Evolutionary conservation across 2,888 invertebrate species (phyloP).

Genomic region (Beris chalybata): DNA sequence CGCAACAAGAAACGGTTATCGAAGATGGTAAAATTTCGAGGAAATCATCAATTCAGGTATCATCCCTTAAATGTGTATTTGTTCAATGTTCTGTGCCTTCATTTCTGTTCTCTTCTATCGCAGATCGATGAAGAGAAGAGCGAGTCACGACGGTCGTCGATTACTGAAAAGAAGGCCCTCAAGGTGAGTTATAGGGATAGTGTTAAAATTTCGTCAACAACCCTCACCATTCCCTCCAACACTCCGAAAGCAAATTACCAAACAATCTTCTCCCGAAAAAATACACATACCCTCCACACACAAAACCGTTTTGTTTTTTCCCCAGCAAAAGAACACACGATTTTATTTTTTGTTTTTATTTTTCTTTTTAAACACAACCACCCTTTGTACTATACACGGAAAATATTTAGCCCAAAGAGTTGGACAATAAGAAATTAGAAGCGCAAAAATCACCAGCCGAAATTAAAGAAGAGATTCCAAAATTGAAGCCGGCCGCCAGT

Average conservation of each 20-base stretch:
- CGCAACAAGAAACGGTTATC: constrained; percentile 42
- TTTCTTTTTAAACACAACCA: constrained; percentile 5
- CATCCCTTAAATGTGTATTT: background rate
- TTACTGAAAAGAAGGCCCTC: constrained; percentile 49
- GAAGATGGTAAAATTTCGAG: constrained; percentile 47
- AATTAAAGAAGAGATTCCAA: constrained; percentile 63
- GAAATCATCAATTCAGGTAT: constrained; percentile 46
- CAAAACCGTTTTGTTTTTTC: background rate
- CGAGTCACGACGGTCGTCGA: constrained; percentile 49
- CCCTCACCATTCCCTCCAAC: too few relatives aligned
- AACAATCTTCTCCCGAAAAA: background rate
- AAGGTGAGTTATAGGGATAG: constrained; percentile 45
- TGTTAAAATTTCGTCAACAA: too few relatives aligned
- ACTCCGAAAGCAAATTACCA: too few relatives aligned
- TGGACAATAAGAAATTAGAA: constrained; percentile 47
- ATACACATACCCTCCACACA: background rate
- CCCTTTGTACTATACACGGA: background rate
- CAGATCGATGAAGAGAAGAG: constrained; percentile 46
- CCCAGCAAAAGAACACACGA: too few relatives aligned
- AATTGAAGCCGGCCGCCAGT: constrained; percentile 60
- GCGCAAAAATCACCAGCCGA: constrained; percentile 59
- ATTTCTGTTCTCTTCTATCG: constrained; percentile 12
- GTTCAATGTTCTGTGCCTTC: background rate
- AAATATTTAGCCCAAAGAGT: constrained; percentile 41
- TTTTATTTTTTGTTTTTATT: background rate